phyloP scores from a whole-genome alignment of 2,888 invertebrate species.

The Drosophila prolongata region DNA sequence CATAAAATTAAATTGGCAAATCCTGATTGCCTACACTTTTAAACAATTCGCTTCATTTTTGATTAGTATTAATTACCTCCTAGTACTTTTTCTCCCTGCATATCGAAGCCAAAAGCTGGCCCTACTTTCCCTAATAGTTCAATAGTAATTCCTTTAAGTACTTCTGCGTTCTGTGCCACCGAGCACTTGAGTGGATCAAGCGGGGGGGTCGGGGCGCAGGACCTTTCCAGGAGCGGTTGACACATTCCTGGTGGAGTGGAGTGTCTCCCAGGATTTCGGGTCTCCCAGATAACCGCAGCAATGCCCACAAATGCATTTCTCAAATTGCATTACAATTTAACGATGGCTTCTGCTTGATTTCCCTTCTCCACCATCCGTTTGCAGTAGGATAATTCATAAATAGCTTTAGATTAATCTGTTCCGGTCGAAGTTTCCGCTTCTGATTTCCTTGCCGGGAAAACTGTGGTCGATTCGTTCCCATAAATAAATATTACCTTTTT shows the following conservation, averaged over 20 bases:
- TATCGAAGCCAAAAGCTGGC: not conserved
- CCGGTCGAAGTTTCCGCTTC: slow-evolving; percentile 7
- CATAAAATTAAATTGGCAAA: no score
- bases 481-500: no score
- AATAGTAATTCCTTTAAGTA: slow-evolving; percentile 53
- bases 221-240: not conserved
- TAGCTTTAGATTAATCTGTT: slow-evolving; percentile 15
- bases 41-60: no score
- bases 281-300: not conserved
- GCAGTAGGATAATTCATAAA: slow-evolving; percentile 55
- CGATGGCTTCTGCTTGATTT: not conserved
- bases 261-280: not conserved
- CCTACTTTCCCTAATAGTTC: slow-evolving; percentile 51
- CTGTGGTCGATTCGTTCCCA: not conserved
- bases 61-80: no score
- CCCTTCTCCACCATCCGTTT: slow-evolving; percentile 21
- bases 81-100: not conserved
- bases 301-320: slow-evolving; percentile 11
- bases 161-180: slow-evolving; percentile 33
- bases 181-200: not conserved
- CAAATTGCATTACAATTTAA: slow-evolving; percentile 8
- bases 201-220: not conserved
- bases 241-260: not conserved
- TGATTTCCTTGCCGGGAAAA: not conserved
- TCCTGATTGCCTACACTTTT: no score